Evolutionary conservation across 64 coral and sea anemone genomes (phyloP).

Genomic region (Porites lutea): DNA sequence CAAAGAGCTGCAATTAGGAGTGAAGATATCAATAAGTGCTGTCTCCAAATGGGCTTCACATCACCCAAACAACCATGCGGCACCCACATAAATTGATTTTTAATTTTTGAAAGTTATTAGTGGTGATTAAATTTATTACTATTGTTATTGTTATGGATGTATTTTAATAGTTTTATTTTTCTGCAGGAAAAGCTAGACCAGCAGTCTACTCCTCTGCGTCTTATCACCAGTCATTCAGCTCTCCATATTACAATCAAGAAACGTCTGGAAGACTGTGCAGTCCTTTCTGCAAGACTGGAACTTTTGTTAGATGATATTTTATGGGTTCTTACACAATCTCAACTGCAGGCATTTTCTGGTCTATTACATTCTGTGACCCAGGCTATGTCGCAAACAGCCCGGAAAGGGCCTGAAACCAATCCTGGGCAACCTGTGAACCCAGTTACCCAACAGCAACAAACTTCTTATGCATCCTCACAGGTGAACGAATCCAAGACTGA

Average conservation of each 20-base stretch:
- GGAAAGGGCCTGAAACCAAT: slow-evolving; percentile 43
- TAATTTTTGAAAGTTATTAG: too few species aligned
- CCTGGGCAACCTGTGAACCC: slow-evolving; percentile 16
- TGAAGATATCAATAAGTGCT: too few species aligned
- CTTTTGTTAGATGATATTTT: slow-evolving; percentile 93
- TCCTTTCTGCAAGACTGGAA: slow-evolving; percentile 85
- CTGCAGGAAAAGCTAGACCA: slow-evolving; percentile 52
- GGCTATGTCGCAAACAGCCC: slow-evolving; percentile 48
- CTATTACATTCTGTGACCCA: slow-evolving; percentile 84
- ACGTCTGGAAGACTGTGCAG: slow-evolving; percentile 89
- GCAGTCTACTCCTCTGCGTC: slow-evolving; percentile 74
- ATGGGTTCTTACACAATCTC: slow-evolving; percentile 94
- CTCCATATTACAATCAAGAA: slow-evolving; percentile 96
- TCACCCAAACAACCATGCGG: too few species aligned
- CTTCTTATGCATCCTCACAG: slow-evolving; percentile 64
- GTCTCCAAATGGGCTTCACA: too few species aligned
- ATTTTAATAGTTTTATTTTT: not conserved
- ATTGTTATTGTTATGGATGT: too few species aligned
- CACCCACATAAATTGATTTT: too few species aligned
- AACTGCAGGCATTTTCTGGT: slow-evolving; percentile 77
- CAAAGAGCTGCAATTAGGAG: too few species aligned
- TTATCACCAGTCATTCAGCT: slow-evolving; percentile 90
- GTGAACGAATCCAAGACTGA: slow-evolving; percentile 48
- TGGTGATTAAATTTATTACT: too few species aligned
- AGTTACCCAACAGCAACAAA: slow-evolving; percentile 58